Percentiles rank a stretch among this genome's conserved stretches.
phyloP scores from a whole-genome alignment of 2,888 invertebrate genomes.

The Lapara coniferarum region DNA sequence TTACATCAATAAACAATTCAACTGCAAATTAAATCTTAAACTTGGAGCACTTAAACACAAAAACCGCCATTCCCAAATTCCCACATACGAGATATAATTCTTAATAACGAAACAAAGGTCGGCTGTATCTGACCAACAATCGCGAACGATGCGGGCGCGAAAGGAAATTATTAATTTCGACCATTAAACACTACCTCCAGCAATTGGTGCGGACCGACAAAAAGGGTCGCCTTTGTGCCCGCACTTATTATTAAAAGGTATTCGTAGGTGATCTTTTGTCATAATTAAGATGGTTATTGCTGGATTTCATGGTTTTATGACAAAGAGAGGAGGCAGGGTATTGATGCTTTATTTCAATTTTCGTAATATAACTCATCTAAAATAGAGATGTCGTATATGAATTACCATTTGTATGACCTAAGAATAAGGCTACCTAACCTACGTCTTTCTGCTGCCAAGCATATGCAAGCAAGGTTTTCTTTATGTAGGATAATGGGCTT shows the following conservation, averaged over 20 bases:
- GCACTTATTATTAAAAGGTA: slow-evolving; percentile 23
- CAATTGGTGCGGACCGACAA: slow-evolving; percentile 59
- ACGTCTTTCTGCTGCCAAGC: no score
- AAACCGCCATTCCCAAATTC: slow-evolving; percentile 43
- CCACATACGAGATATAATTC: slow-evolving; percentile 58
- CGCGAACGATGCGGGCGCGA: slow-evolving; percentile 57
- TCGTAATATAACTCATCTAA: no score
- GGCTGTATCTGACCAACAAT: slow-evolving; percentile 49
- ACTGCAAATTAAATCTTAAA: no score
- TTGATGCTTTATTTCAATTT: no score
- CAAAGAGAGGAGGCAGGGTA: neutral
- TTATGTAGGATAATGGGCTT: no score
- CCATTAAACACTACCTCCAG: slow-evolving; percentile 69
- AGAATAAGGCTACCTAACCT: no score
- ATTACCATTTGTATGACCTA: no score
- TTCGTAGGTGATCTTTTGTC: slow-evolving; percentile 24
- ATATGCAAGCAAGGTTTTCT: no score
- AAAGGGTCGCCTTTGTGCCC: slow-evolving; percentile 59
- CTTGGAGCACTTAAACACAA: no score
- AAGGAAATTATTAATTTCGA: slow-evolving; percentile 73
- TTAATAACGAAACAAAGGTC: slow-evolving; percentile 66
- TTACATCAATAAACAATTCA: no score
- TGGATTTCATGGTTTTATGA: slow-evolving; percentile 6
- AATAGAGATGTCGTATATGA: no score
- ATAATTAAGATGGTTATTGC: slow-evolving; percentile 8